Evolutionary conservation across 2,888 invertebrate genomes (phyloP), one percentile per base, ranked within the genome.

Genomic region (Cylindroiulus punctatus): DNA sequence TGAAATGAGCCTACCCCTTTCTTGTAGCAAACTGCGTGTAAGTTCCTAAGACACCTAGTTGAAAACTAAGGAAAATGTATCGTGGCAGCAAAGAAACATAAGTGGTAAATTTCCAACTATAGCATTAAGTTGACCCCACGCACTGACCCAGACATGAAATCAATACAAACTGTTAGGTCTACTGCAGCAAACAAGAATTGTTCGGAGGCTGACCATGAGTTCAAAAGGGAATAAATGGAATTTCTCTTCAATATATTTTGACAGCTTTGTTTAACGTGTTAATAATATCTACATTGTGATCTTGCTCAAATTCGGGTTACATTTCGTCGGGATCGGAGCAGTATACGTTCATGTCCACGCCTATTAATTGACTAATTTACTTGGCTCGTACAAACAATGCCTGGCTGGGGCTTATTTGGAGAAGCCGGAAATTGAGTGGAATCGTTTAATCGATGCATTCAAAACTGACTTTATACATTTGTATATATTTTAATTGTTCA

Each of bases 401-500:
- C 22, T 26, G 57, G 22, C 22, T 76, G 76, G 76, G 76, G 30
- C 76, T 76, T 30, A 76, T 76, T 30, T 76, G 32, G 76, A 76
- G 26, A 76, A 76, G 76, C 76, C 76, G 76, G 76, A 76, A 76
- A 76, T 76, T 76, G 76, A 76, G 76, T 76, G 76, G 76, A 76
- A 76, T 76, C 76, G 76, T 76, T 76, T 76, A 76, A 76, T 76
- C 76, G 76, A 76, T 76, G 76, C 76, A 32, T 76, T 76, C 76
- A 76, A 30, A 76, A 76, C 76, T 14, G 76, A 76, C 76, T 76
- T 76, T 76, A 76, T 76, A 76, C 76, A 76, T 83, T 83, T 83
- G 83, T 44, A 83, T 83, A 42, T 83, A 44, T 40, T 42, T 52
- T 84, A 84, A 84, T 84, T 84, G 84, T 65, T 65, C 85, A 65